Evolutionary conservation across 2,113 vertebrate species (phyloP).

Genomic region (Arothron firmamentum): DNA sequence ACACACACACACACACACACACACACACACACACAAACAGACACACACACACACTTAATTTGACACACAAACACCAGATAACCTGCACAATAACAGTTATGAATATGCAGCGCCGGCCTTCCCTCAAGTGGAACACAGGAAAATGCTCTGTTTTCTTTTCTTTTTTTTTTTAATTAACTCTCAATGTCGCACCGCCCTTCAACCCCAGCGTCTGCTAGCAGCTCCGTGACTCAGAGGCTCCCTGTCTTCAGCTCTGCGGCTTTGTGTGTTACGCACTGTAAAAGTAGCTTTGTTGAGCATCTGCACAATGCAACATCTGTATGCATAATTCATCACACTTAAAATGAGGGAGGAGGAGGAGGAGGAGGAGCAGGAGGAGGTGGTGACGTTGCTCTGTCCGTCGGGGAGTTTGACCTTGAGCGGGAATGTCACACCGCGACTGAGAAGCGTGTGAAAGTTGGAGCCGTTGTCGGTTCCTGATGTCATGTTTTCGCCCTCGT

Average conservation of each 20-base stretch:
- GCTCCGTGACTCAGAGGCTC: constrained; percentile 29
- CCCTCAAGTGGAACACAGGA: constrained; percentile 51
- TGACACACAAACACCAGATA: constrained; percentile 20
- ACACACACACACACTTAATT: constrained; percentile 8
- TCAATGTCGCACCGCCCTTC: constrained; percentile 77
- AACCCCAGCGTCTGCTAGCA: constrained; percentile 60
- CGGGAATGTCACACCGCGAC: neutral
- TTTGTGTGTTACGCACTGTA: neutral
- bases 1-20: constrained; percentile 25
- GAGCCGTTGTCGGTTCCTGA: neutral
- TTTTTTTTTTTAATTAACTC: constrained; percentile 78
- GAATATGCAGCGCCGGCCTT: constrained; percentile 41
- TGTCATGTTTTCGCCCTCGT: constrained; percentile 14
- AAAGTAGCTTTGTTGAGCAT: neutral
- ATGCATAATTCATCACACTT: neutral
- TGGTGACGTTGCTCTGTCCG: neutral
- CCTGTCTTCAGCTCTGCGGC: constrained; percentile 6
- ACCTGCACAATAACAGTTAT: constrained; percentile 29
- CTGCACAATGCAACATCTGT: constrained; percentile 20
- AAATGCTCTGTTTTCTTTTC: constrained; percentile 46
- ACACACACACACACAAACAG: constrained; percentile 20
- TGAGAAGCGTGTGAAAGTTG: constrained; percentile 41
- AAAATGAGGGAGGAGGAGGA: neutral
- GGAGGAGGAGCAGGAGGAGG: neutral
- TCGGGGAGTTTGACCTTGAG: constrained; percentile 4